These are phyloP conservation scores for Dugesia japonica DNA, from an alignment of 2,888 invertebrate genomes.

Conservation along the genomic window DNA sequence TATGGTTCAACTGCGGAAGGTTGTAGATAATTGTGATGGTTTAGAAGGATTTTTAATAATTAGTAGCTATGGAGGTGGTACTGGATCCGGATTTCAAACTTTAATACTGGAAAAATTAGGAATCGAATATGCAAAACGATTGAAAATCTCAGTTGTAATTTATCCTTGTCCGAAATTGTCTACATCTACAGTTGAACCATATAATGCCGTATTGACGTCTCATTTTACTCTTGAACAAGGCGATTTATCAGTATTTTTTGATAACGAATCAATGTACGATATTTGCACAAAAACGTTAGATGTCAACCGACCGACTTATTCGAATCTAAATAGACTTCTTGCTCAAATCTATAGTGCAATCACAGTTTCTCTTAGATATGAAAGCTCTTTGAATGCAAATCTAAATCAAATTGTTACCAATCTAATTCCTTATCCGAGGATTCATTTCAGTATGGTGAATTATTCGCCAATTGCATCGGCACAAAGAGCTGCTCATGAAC, in stretches of 20 bases:
- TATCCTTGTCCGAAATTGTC: constrained; percentile 42
- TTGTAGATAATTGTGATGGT: constrained; percentile 39
- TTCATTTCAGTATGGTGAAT: constrained; percentile 68
- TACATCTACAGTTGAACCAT: constrained; percentile 46
- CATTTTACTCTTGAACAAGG: constrained; percentile 81
- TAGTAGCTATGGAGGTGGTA: constrained; percentile 39
- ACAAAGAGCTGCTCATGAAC: constrained; percentile 42
- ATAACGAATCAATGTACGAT: constrained; percentile 43
- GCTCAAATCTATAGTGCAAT: constrained; percentile 59
- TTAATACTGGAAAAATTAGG: constrained; percentile 55
- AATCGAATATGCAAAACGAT: constrained; percentile 52
- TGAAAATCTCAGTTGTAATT: constrained; percentile 44
- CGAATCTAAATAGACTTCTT: constrained; percentile 74
- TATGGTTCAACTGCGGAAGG: constrained; percentile 47
- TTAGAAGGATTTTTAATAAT: constrained; percentile 63
- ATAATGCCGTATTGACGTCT: constrained; percentile 81
- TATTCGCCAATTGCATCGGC: constrained; percentile 51
- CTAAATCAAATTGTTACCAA: constrained; percentile 50
- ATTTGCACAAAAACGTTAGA: constrained; percentile 60
- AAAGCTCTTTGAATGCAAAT: constrained; percentile 50
- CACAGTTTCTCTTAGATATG: constrained; percentile 48
- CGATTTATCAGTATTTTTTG: constrained; percentile 59
- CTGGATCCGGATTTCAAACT: constrained; percentile 39
- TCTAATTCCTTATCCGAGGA: constrained; percentile 51
- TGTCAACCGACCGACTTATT: constrained; percentile 68